A percentile compares a stretch with the other conserved stretches of the same genome.
These are phyloP conservation scores for Oxytorus armatus DNA, from an alignment of 2,888 invertebrate genomes.

Conservation along the genomic window DNA sequence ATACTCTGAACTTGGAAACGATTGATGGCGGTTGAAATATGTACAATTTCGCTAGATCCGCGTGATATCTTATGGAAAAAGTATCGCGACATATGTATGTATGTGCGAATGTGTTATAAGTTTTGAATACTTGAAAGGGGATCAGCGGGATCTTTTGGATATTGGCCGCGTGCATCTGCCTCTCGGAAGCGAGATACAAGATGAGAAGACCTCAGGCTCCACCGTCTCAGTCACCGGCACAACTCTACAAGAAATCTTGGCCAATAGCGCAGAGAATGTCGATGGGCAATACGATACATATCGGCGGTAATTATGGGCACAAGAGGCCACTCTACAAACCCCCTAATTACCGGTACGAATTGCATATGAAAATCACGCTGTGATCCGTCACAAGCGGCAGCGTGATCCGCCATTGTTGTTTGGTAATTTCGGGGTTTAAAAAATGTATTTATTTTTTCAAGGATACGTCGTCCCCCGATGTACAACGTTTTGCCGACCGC, in stretches of 20 bases:
- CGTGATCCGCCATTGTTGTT: too few relatives aligned
- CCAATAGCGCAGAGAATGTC: constrained; percentile 78
- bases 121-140: constrained; percentile 68
- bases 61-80: too few relatives aligned
- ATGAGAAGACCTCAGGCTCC: constrained; percentile 80
- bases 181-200: constrained; percentile 80
- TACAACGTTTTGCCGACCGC: constrained; percentile 74
- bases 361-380: background rate
- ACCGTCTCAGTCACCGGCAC: constrained; percentile 78
- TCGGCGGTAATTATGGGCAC: constrained; percentile 74
- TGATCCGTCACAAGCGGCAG: background rate
- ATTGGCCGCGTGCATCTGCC: constrained; percentile 73
- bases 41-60: too few relatives aligned
- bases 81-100: background rate
- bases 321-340: constrained; percentile 77
- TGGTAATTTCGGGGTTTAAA: background rate
- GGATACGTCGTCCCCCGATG: constrained; percentile 77
- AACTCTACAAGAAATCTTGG: constrained; percentile 79
- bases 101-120: background rate
- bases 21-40: too few relatives aligned
- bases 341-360: constrained; percentile 76
- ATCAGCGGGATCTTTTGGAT: constrained; percentile 76
- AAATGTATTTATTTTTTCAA: constrained; percentile 49
- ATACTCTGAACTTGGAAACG: too few relatives aligned
- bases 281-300: constrained; percentile 78